Conservation (phyloP, 2,797 vertebrate species). For the Gallinago nigripennis region DNA sequence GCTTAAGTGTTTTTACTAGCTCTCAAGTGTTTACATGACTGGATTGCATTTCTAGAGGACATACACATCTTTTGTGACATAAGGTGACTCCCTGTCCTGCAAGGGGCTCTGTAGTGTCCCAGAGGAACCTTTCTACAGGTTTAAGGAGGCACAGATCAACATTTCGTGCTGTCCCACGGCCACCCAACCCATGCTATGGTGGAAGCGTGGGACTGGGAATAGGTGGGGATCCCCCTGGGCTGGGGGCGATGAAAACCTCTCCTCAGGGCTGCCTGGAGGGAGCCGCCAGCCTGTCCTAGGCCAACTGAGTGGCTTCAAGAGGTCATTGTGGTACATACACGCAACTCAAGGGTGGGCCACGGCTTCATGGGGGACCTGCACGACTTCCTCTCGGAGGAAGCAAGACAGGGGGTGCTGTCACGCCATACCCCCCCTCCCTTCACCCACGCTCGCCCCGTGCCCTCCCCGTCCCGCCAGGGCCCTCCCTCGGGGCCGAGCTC, state of each 20-base stretch:
- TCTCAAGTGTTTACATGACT: fast-evolving
- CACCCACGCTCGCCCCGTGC: fast-evolving
- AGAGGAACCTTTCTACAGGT: not conserved
- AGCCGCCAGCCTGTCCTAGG: not conserved
- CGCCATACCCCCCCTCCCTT: fast-evolving
- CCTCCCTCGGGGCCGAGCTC: fast-evolving
- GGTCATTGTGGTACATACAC: fast-evolving
- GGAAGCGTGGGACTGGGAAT: fast-evolving
- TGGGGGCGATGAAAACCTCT: fast-evolving
- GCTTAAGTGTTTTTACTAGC: not conserved
- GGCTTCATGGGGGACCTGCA: fast-evolving
- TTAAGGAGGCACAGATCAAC: not conserved
- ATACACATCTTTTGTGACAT: fast-evolving
- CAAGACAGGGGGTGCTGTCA: fast-evolving
- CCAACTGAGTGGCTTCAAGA: fast-evolving
- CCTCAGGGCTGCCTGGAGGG: fast-evolving
- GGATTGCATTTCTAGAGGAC: not conserved
- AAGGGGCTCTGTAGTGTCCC: fast-evolving
- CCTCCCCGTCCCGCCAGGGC: not conserved
- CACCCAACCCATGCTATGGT: fast-evolving
- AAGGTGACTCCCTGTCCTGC: too few relatives aligned
- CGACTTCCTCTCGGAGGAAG: fast-evolving
- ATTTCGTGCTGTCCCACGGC: fast-evolving
- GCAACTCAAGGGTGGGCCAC: fast-evolving
- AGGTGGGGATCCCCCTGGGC: fast-evolving